Base-by-base conservation (phyloP, 2,888 invertebrate species). In the Diaperis boleti region DNA sequence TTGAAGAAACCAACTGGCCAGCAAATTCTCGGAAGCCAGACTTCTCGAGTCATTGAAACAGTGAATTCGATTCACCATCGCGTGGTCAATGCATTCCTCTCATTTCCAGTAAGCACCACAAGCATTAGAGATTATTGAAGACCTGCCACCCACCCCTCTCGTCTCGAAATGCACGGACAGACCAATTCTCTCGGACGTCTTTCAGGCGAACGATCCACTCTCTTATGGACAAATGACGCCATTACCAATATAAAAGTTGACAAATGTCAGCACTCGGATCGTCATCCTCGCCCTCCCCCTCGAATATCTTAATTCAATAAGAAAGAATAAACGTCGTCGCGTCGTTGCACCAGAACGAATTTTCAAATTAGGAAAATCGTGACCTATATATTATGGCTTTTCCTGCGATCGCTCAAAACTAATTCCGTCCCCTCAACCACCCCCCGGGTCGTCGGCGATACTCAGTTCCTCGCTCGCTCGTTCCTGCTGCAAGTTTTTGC, bases 201-300 rank as follows among this genome's bases (percentile, higher is more conserved):
- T 56, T 60, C 60, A 60, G 71, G 68, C 69, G 71, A 72, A 68
- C 57, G 70, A 71, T 70, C 72, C 73, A 74, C 73, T 74, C 72
- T 71, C 69, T 18, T 44, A 22, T 66, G 73, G 72, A 79, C 77
- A 79, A 79, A 79, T 76, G 77, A 76, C 69, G 72, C 78, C 78
- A 78, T 79, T 79, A 79, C 78, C 70, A 74, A 76, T 76, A 79
- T 78, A 79, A 79, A 79, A 79, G 79, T 79, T 79, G 79, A 79
- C 78, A 78, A 79, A 79, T 79, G 79, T 71, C 72, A 42, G 42
- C 52, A 60, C 52, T 60, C 49, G 14, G 8, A 41, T 13, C 31
- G 37, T 6, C 13, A 10, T 17, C 22, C 18, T 18, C 35, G 15
- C 54, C 35, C 56, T 56, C 62, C 68, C 65, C 65, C 59, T 49